These are phyloP conservation scores for Rhagophthalmus giganteus DNA, from an alignment of 2,888 invertebrate species.

Conservation along the genomic window DNA sequence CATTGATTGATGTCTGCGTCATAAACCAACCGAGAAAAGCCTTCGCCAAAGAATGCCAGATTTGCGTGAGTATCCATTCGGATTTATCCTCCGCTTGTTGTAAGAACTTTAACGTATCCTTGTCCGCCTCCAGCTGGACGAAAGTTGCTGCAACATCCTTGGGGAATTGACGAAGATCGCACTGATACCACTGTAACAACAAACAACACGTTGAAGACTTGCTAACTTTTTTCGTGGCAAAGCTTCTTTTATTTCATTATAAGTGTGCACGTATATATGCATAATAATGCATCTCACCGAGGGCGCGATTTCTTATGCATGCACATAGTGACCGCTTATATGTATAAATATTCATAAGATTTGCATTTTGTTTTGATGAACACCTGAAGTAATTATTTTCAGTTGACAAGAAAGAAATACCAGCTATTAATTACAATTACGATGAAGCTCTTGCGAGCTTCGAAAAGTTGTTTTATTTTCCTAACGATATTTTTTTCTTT, in stretches of 20 bases:
- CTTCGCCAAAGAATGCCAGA: slow-evolving; percentile 86
- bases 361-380: slow-evolving; percentile 46
- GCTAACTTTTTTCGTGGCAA: slow-evolving; percentile 9
- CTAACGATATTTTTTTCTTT: slow-evolving; percentile 1
- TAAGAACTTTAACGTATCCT: slow-evolving; percentile 74
- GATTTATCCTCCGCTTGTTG: slow-evolving; percentile 76
- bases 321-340: slow-evolving; percentile 41
- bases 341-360: slow-evolving; percentile 54
- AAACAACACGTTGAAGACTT: slow-evolving; percentile 18
- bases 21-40: slow-evolving; percentile 87
- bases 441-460: slow-evolving; percentile 3
- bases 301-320: slow-evolving; percentile 51
- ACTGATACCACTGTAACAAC: slow-evolving; percentile 71
- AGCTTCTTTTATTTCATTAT: slow-evolving; percentile 35
- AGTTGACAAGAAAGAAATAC: slow-evolving; percentile 44
- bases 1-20: slow-evolving; percentile 94
- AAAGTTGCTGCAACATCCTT: slow-evolving; percentile 63
- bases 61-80: slow-evolving; percentile 83
- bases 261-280: too few relatives aligned
- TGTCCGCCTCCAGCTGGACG: slow-evolving; percentile 69
- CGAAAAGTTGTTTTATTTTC: neutral
- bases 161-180: slow-evolving; percentile 61
- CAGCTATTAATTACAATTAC: slow-evolving; percentile 23
- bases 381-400: slow-evolving; percentile 51
- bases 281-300: slow-evolving; percentile 51